Conservation (phyloP, 1,140 invertebrate genomes). For the Sipha flava region DNA sequence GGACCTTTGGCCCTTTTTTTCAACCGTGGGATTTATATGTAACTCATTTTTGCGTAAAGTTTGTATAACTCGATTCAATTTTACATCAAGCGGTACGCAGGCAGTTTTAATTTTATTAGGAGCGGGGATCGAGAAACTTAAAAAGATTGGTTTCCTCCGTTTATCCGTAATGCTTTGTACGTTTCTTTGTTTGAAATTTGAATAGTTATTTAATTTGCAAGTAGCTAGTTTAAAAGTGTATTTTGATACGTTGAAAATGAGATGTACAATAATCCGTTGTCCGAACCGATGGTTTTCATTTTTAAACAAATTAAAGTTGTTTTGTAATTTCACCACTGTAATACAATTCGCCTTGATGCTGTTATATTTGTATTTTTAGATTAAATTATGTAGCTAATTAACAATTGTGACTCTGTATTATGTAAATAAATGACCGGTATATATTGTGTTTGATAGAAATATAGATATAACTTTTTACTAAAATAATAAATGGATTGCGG, state of each 20-base stretch:
- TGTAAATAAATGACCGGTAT: neutral
- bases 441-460: too few relatives aligned
- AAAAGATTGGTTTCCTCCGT: neutral
- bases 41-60: neutral
- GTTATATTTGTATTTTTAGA: neutral
- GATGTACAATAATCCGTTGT: neutral
- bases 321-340: neutral
- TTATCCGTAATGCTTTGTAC: neutral
- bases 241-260: neutral
- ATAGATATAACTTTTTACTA: too few relatives aligned
- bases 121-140: neutral
- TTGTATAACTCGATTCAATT: neutral
- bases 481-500: too few relatives aligned
- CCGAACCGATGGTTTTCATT: neutral
- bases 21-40: neutral
- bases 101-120: neutral
- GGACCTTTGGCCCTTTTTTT: neutral
- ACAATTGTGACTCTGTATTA: neutral
- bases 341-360: neutral
- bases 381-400: neutral
- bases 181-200: neutral
- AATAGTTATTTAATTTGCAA: neutral
- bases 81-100: neutral
- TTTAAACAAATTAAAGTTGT: neutral
- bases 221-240: neutral